phyloP scores from a whole-genome alignment of 2,888 invertebrate species.

The Syritta pipiens region DNA sequence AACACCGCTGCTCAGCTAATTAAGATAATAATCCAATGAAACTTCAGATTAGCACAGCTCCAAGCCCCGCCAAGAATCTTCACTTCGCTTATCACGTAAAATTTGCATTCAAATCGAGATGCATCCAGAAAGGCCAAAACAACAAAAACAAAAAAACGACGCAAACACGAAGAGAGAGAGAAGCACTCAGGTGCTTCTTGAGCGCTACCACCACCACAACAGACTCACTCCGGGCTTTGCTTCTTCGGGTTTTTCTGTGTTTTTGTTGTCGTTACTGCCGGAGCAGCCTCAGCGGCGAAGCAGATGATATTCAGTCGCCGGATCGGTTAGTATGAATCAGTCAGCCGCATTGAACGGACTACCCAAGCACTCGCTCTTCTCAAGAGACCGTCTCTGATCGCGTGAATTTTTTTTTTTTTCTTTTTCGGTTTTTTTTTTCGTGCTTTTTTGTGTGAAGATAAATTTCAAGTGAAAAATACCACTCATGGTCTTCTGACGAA shows the following conservation, averaged over 20 bases:
- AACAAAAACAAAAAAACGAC: too few species aligned
- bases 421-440: background rate
- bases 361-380: slow-evolving; percentile 30
- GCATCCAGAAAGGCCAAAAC: too few species aligned
- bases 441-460: slow-evolving; percentile 8
- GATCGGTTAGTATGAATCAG: slow-evolving; percentile 68
- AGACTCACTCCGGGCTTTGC: too few species aligned
- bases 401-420: slow-evolving; percentile 32
- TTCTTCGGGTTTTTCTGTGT: slow-evolving; percentile 1
- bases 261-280: slow-evolving; percentile 10
- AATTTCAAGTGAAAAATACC: slow-evolving; percentile 39
- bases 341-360: slow-evolving; percentile 60
- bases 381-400: slow-evolving; percentile 38
- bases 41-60: too few species aligned
- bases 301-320: slow-evolving; percentile 64
- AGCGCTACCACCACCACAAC: too few species aligned
- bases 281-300: slow-evolving; percentile 35
- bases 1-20: too few species aligned
- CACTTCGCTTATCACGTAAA: too few species aligned
- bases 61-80: too few species aligned
- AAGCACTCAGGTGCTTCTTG: too few species aligned
- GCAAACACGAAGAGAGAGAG: too few species aligned
- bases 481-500: slow-evolving; percentile 32
- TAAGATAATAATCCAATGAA: too few species aligned
- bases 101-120: too few species aligned